Percentiles rank a stretch among this genome's conserved stretches.
phyloP scores from a whole-genome alignment of 2,888 invertebrate species.

The Eremobia ochroleuca region DNA sequence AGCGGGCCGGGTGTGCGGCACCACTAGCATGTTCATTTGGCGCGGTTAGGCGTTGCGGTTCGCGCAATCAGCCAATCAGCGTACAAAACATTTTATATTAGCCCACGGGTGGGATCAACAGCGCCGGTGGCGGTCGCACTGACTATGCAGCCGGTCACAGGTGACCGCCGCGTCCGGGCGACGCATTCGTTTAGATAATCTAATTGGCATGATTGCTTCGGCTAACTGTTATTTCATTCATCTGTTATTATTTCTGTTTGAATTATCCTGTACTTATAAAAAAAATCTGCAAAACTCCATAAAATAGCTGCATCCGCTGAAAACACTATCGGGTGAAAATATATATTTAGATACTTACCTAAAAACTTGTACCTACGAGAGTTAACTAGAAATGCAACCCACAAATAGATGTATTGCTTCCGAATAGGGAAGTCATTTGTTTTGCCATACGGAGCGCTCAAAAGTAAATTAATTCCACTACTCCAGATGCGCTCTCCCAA shows the following conservation, averaged over 20 bases:
- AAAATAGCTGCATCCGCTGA: no score
- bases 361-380: neutral
- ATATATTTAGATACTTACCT: no score
- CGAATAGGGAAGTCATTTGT: slow-evolving; percentile 18
- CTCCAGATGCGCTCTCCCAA: slow-evolving; percentile 28
- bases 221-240: neutral
- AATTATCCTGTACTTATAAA: neutral
- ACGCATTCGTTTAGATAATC: slow-evolving; percentile 10
- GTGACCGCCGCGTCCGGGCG: neutral
- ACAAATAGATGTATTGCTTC: slow-evolving; percentile 10
- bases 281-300: neutral
- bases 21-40: slow-evolving; percentile 36
- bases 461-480: slow-evolving; percentile 29
- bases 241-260: neutral
- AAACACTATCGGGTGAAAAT: neutral
- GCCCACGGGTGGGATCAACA: slow-evolving; percentile 26
- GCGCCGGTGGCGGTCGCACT: slow-evolving; percentile 36
- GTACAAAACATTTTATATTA: slow-evolving; percentile 52
- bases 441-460: neutral
- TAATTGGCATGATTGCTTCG: slow-evolving; percentile 1
- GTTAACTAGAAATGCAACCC: neutral
- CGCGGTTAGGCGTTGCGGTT: slow-evolving; percentile 49
- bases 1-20: neutral
- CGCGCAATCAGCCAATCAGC: slow-evolving; percentile 57
- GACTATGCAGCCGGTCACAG: slow-evolving; percentile 23